Percentiles rank a stretch among this genome's conserved stretches.
Evolutionary conservation across 1,140 invertebrate species (phyloP).

Genomic region (Drosophila burlai): DNA sequence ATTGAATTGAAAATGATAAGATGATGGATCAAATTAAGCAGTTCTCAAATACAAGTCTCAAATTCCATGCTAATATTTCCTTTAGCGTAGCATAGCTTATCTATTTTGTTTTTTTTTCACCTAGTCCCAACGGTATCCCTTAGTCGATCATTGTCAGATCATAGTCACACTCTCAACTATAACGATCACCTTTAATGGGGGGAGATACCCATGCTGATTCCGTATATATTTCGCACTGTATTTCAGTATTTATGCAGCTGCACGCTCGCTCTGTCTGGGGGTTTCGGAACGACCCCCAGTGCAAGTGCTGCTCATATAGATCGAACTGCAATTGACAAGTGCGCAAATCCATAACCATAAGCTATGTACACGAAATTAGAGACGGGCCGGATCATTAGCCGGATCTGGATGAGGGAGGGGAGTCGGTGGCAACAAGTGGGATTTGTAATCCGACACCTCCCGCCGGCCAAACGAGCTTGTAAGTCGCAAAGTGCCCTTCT

Average conservation of each 20-base stretch:
- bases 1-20: too few relatives aligned
- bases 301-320: conserved; percentile 36
- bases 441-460: conserved; percentile 51
- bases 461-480: conserved; percentile 27
- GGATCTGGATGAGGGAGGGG: neutral
- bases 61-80: neutral
- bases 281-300: conserved; percentile 33
- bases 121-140: neutral
- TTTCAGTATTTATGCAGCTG: conserved; percentile 76
- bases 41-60: too few relatives aligned
- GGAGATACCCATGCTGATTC: conserved; percentile 36
- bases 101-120: neutral
- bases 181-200: conserved; percentile 31
- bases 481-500: conserved; percentile 43
- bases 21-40: neutral
- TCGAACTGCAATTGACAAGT: conserved; percentile 78
- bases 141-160: neutral
- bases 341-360: conserved; percentile 79
- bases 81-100: neutral
- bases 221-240: conserved; percentile 30
- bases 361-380: conserved; percentile 70
- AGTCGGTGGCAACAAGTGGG: conserved; percentile 61
- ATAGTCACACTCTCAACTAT: neutral
- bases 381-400: conserved; percentile 22
- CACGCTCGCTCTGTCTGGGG: conserved; percentile 68